These are phyloP conservation scores for Alentia gelatinosa DNA, from an alignment of 2,888 invertebrate species.

Conservation along the genomic window DNA sequence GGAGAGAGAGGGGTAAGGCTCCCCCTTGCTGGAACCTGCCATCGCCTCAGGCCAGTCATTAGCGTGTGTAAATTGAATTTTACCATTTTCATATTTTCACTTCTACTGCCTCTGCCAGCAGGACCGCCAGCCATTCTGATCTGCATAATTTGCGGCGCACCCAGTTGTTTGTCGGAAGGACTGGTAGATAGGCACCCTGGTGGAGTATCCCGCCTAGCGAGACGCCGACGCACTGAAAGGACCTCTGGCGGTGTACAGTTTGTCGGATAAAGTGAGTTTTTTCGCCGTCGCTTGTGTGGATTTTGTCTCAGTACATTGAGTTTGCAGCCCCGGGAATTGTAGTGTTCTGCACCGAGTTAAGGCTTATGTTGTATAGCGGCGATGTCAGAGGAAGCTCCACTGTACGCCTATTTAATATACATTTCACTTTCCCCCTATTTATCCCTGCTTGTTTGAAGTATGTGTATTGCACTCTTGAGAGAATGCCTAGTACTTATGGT, in stretches of 20 bases:
- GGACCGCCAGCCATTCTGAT: conserved; percentile 28
- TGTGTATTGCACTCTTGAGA: too few relatives aligned
- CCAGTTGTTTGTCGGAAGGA: neutral
- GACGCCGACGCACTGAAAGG: neutral
- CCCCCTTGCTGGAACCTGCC: neutral
- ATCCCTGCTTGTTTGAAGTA: too few relatives aligned
- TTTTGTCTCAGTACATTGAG: conserved; percentile 34
- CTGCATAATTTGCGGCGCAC: conserved; percentile 37
- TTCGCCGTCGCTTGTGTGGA: neutral
- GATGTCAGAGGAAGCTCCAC: neutral
- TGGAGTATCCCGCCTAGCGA: neutral
- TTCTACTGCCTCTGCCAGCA: conserved; percentile 11
- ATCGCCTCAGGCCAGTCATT: conserved; percentile 42
- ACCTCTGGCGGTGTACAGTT: neutral
- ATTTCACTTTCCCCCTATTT: too few relatives aligned
- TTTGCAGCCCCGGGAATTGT: neutral
- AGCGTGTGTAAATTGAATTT: conserved; percentile 53
- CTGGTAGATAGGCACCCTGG: neutral
- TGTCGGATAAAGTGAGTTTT: conserved; percentile 10
- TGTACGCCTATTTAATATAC: too few relatives aligned
- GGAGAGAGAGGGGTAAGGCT: too few relatives aligned
- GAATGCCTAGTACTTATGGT: too few relatives aligned
- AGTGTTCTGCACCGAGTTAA: neutral
- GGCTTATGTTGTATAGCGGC: neutral
- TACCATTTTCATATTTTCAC: conserved; percentile 53